Conservation (phyloP, 1,140 invertebrate genomes). For the Dufourea novaeangliae region DNA sequence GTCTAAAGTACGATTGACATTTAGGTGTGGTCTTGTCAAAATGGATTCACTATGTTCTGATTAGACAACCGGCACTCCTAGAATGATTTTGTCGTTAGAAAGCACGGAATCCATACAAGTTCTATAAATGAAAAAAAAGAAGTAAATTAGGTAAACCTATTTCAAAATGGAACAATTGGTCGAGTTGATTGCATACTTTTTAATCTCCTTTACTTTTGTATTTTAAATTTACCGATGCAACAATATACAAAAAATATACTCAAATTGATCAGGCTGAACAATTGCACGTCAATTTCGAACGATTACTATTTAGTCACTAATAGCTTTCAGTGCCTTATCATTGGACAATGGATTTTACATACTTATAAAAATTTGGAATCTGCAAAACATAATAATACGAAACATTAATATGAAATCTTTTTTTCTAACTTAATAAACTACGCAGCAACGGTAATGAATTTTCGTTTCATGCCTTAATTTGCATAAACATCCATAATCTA, state of each 20-base stretch:
- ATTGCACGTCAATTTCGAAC: not conserved
- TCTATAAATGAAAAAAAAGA: not conserved
- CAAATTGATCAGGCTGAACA: not conserved
- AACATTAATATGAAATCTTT: too few relatives aligned
- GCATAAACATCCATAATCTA: not conserved
- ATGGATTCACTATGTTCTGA: constrained; percentile 47
- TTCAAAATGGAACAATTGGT: not conserved
- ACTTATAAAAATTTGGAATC: too few relatives aligned
- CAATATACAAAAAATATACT: not conserved
- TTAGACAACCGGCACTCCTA: constrained; percentile 43
- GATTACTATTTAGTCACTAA: too few relatives aligned
- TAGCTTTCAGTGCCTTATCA: too few relatives aligned
- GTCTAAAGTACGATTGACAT: constrained; percentile 20
- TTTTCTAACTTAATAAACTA: too few relatives aligned
- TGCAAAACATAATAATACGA: not conserved
- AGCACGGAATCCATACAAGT: not conserved
- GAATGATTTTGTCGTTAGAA: constrained; percentile 31
- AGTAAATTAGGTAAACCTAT: not conserved
- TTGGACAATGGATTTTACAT: too few relatives aligned
- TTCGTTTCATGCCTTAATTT: too few relatives aligned
- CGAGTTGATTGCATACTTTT: too few relatives aligned
- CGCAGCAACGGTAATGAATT: too few relatives aligned
- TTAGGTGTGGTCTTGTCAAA: constrained; percentile 50
- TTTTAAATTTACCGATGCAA: too few relatives aligned
- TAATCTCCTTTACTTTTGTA: too few relatives aligned